Evolutionary conservation across 1,140 invertebrate genomes (phyloP), one percentile per base, ranked within the genome.

Genomic region (Drosophila kepulauana): DNA sequence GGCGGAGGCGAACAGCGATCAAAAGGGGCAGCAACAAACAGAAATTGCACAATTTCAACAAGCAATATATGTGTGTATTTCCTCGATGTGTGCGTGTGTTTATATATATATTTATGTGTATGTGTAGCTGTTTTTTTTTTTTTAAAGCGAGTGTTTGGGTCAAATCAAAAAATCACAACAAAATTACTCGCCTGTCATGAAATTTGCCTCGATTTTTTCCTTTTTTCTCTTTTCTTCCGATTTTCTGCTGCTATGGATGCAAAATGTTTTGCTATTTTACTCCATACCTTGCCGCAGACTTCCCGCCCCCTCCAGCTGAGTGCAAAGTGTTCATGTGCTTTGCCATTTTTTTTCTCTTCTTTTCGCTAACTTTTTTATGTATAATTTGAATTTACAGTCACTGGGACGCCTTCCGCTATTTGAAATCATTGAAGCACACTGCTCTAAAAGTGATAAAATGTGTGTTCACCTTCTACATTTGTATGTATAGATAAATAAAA

Each of bases 121-220:
- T 74, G 35, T 76, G 59, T 79, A 49, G 48, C 59, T 43, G 41
- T 49, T 74, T 73, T 66, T 57, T 67, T 7, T 38, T 38, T 38
- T 38, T 62, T 25, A 45, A 68, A 54, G 25, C 59, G 77, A 80
- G 69, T 82, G 84, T 87, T 85, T 87, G 84, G 82, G 84, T 87
- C 84, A 80, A 87, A 87, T 87, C 82, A 87, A 87, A 87, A 87
- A 87, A 87, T 87, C 84, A 88, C 84, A 87, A 87, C 82, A 87
- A 87, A 87, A 82, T 87, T 87, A 87, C 84, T 87, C 82, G 79
- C 77, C 77, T 87, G 84, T 79, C 84, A 87, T 87, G 82, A 86
- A 86, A 86, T 86, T 86, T 86, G 82, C 82, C 82, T 87, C 82
- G 78, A 76, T 86, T 86, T 84, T 79, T 76, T 58, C 49, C 66